Evolutionary conservation across 2,113 vertebrate species (phyloP).

Genomic region (Chionis minor): DNA sequence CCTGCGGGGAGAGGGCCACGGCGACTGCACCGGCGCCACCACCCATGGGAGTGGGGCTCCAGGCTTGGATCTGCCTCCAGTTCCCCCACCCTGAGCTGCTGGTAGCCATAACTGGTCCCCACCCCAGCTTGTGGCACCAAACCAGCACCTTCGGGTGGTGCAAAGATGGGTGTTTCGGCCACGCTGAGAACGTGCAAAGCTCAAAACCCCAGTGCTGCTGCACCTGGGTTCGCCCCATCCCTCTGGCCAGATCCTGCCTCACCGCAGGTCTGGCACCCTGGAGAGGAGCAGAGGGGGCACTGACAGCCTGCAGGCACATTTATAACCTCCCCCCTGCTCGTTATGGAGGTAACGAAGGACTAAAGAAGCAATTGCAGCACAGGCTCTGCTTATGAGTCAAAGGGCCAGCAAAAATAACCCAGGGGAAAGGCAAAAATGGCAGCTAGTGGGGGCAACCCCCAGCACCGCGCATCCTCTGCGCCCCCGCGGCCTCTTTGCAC

Average conservation of each 20-base stretch:
- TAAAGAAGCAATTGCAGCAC: rapidly evolving
- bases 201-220: background rate
- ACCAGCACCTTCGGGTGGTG: rapidly evolving
- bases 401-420: background rate
- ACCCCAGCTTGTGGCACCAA: background rate
- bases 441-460: background rate
- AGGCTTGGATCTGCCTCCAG: background rate
- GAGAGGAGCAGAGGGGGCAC: background rate
- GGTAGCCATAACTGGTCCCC: background rate
- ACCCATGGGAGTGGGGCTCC: rapidly evolving
- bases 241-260: background rate
- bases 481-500: rapidly evolving
- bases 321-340: background rate
- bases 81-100: background rate
- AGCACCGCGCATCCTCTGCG: background rate
- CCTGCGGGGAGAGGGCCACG: slow-evolving; percentile 66
- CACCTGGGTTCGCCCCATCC: background rate
- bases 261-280: rapidly evolving
- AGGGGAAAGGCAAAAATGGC: background rate
- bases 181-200: background rate
- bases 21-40: background rate
- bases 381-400: background rate
- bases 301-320: rapidly evolving
- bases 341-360: rapidly evolving
- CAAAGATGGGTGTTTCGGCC: background rate